Base-by-base conservation (phyloP, 2,113 vertebrate genomes). In the Pachycephala philippinensis region DNA sequence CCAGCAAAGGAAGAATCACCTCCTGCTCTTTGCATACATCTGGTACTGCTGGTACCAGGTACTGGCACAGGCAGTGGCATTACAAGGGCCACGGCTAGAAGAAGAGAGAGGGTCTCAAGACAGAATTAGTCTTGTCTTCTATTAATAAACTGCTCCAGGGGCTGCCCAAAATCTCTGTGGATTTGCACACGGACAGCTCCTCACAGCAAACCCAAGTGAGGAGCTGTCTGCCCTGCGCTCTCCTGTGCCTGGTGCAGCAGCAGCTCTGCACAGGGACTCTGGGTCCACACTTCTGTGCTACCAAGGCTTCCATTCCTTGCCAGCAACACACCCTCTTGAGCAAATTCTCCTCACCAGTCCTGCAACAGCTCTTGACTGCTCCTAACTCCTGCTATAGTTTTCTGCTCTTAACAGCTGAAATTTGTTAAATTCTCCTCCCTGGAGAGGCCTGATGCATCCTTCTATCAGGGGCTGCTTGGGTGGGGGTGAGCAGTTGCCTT, bases 171-270 rank as follows among this genome's bases (percentile, higher is more conserved):
- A 84, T 35, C 35, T 63, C 31, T 7, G 2, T 64, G n/a, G 18
- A 39, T 87, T 70, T 89, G 31, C 52, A 39, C 33, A 35, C 8
- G 20, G 33, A 50, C 33, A 77, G 50, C 9, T 75, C 15, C 59
- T 92, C 69, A 30, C 5, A 68, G 59, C 33, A 69, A 77, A 79
- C 9, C 31, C 40, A 72, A 44, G 24, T 1, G 21, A 64, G 54
- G 30, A 84, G 27, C 24, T 45, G 35, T 16, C 24, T 53, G 50
- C 23, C 30, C 26, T 7, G 5, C 0, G 0, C 13, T 57, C 30
- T 78, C 45, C 37, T 59, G 54, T 9, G 20, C 28, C 28, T 35
- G n/a, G 18, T 52, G 30, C 23, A 30, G 66, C 37, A 83, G 76
- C 33, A 92, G 54, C 33, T 65, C 84, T 75, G 52, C 84, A 70